Evolutionary conservation across 2,113 vertebrate species (phyloP).

Genomic region (Callocephalon fimbriatum): DNA sequence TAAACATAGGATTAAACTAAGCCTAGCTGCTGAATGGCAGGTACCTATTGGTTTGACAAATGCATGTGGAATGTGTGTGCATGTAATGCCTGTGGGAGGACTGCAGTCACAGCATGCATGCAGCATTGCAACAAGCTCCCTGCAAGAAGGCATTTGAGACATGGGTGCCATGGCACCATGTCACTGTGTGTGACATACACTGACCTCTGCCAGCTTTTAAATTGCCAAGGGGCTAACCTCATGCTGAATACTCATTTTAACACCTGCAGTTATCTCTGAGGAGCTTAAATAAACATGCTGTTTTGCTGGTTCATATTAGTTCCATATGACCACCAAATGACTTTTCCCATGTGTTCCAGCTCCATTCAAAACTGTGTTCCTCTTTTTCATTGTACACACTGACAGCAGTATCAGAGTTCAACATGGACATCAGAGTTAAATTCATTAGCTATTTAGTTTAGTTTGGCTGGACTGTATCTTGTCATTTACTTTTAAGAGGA

Average conservation of each 20-base stretch:
- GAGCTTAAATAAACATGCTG: neutral
- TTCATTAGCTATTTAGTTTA: neutral
- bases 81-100: neutral
- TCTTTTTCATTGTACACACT: neutral
- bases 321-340: neutral
- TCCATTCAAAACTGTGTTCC: neutral
- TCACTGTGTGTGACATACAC: accelerated
- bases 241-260: neutral
- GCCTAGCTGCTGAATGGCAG: neutral
- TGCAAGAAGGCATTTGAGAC: neutral
- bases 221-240: neutral
- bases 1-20: neutral
- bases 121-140: accelerated
- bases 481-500: neutral
- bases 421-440: neutral
- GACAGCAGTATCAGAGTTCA: neutral
- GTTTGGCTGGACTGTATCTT: neutral
- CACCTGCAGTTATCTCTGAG: neutral
- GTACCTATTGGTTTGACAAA: neutral
- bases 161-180: accelerated
- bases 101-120: accelerated
- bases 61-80: neutral
- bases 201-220: neutral
- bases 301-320: neutral
- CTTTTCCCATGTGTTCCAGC: neutral